phyloP scores from a whole-genome alignment of 2,888 invertebrate genomes.

The Dascillus cervinus region DNA sequence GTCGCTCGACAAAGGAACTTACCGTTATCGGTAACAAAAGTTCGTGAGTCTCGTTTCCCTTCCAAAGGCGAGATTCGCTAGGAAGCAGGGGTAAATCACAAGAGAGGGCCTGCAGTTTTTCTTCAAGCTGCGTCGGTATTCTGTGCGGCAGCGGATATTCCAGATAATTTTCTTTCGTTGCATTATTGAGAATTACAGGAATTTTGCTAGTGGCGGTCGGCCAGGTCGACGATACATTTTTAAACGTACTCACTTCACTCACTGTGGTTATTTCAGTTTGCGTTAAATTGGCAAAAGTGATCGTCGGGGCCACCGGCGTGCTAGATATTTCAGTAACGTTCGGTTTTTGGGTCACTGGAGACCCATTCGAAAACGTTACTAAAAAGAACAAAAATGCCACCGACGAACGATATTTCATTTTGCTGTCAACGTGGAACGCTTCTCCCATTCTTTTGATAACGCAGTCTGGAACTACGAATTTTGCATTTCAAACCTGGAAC shows the following conservation, averaged over 20 bases:
- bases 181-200: slow-evolving; percentile 1
- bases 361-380: slow-evolving; percentile 16
- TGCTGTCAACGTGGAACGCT: slow-evolving; percentile 2
- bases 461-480: too few species aligned
- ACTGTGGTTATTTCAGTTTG: slow-evolving; percentile 29
- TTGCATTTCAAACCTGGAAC: too few species aligned
- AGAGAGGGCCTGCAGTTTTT: slow-evolving; percentile 56
- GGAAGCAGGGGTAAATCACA: slow-evolving; percentile 60
- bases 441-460: too few species aligned
- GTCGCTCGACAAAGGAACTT: slow-evolving; percentile 33
- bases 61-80: slow-evolving; percentile 58
- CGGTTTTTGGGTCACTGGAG: slow-evolving; percentile 37
- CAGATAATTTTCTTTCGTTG: slow-evolving; percentile 9
- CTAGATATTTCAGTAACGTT: slow-evolving; percentile 37
- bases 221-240: background rate
- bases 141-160: slow-evolving; percentile 20
- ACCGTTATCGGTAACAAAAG: slow-evolving; percentile 59
- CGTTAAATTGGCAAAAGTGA: slow-evolving; percentile 40
- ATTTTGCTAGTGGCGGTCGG: slow-evolving; percentile 1
- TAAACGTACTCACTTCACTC: slow-evolving; percentile 1
- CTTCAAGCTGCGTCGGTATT: slow-evolving; percentile 50
- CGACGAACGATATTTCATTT: slow-evolving; percentile 12
- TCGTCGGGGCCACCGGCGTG: slow-evolving; percentile 38
- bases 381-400: slow-evolving; percentile 9
- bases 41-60: slow-evolving; percentile 65